Evolutionary conservation across 2,797 vertebrate species (phyloP).

Genomic region (Gorsachius magnificus): DNA sequence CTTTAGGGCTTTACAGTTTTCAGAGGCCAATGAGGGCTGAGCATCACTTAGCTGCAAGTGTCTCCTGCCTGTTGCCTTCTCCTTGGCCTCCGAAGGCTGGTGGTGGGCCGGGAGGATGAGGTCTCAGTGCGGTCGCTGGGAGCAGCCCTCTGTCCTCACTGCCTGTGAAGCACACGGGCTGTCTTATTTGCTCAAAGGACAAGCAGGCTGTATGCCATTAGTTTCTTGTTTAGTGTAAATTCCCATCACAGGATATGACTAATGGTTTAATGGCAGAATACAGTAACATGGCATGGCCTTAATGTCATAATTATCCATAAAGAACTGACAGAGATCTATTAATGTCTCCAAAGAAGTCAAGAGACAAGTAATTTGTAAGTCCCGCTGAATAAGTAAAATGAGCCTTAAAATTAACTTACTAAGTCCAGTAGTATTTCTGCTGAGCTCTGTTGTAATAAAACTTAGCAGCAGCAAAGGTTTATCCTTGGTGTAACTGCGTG

Average conservation of each 20-base stretch:
- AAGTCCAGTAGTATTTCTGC: background rate
- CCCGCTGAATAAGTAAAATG: background rate
- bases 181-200: background rate
- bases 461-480: background rate
- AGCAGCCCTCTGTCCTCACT: background rate
- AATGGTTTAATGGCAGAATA: conserved; percentile 17
- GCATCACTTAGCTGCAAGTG: background rate
- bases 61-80: background rate
- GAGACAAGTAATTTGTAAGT: background rate
- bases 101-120: background rate
- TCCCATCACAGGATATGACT: background rate
- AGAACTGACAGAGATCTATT: background rate
- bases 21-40: background rate
- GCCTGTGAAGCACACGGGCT: background rate
- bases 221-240: background rate
- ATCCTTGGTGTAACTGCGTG: background rate
- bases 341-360: conserved; percentile 22
- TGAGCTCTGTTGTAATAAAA: background rate
- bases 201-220: background rate
- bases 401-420: background rate
- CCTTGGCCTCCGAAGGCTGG: background rate
- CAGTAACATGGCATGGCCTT: background rate
- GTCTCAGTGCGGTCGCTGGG: fast-evolving
- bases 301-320: conserved; percentile 31
- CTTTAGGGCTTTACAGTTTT: background rate